A percentile compares a stretch with the other conserved stretches of the same genome.
These are phyloP conservation scores for Hemichromis elongatus DNA, from an alignment of 2,113 vertebrate species.

Conservation along the genomic window DNA sequence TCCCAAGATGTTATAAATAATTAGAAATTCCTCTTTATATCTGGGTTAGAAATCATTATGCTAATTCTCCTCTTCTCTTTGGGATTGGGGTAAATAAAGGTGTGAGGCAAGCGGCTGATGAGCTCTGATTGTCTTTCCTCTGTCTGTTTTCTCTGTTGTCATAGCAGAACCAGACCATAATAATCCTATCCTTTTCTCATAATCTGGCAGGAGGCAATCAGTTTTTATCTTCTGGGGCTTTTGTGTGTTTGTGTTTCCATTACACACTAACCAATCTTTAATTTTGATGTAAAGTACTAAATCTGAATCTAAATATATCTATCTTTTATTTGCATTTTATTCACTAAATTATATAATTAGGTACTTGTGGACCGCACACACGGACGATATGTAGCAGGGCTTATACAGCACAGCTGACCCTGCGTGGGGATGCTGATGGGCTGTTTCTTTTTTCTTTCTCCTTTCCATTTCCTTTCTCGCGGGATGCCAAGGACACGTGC, in stretches of 20 bases:
- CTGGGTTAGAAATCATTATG: conserved; percentile 79
- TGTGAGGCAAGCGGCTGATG: conserved; percentile 71
- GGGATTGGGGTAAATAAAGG: conserved; percentile 78
- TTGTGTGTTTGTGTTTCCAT: conserved; percentile 7
- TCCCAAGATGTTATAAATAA: conserved; percentile 82
- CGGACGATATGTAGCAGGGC: not conserved
- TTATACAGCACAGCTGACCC: not conserved
- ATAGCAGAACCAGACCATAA: conserved; percentile 63
- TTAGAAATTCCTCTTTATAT: conserved; percentile 79
- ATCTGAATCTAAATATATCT: not conserved
- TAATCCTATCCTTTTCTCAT: conserved; percentile 69
- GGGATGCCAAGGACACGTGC: not conserved
- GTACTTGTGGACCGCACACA: not conserved
- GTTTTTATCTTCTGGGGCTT: conserved; percentile 23
- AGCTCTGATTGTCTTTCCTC: conserved; percentile 70
- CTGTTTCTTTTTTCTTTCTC: not conserved
- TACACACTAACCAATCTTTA: conserved; percentile 25
- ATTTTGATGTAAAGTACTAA: not conserved
- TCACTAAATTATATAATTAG: not conserved
- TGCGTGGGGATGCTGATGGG: not conserved
- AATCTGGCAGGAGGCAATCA: conserved; percentile 57
- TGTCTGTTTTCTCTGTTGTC: conserved; percentile 72
- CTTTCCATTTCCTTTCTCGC: not conserved
- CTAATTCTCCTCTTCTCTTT: conserved; percentile 73
- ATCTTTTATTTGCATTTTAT: not conserved